These are phyloP conservation scores for Arizona elegans DNA, from an alignment of 2,113 vertebrate species.

Conservation along the genomic window DNA sequence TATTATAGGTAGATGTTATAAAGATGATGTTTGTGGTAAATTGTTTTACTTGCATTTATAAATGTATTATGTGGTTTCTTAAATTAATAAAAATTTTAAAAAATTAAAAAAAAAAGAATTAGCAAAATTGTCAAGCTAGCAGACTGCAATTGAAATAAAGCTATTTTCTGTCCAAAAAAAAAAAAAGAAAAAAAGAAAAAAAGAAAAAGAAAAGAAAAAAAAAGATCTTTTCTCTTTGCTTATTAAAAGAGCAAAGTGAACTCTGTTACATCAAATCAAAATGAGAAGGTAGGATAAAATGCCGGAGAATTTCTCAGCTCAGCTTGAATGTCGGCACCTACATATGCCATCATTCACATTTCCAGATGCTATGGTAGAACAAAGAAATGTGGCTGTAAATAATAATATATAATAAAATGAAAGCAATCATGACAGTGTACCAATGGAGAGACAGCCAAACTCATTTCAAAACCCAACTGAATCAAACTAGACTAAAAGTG, in stretches of 20 bases:
- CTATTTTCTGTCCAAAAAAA: too few species aligned
- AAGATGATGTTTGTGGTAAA: too few species aligned
- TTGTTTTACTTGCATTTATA: too few species aligned
- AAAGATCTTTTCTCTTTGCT: neutral
- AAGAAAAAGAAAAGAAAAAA: too few species aligned
- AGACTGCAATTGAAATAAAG: too few species aligned
- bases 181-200: too few species aligned
- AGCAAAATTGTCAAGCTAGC: too few species aligned
- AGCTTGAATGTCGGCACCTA: neutral
- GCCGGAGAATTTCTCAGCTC: neutral
- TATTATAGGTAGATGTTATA: too few species aligned
- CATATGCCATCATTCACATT: neutral
- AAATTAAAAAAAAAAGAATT: too few species aligned
- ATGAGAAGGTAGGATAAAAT: neutral
- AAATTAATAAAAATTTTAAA: too few species aligned
- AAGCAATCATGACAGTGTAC: neutral
- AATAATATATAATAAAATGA: neutral
- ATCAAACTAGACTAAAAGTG: neutral
- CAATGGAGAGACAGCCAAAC: neutral
- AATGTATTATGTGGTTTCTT: too few species aligned
- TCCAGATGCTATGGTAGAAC: neutral
- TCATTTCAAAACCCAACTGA: neutral
- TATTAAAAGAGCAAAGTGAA: neutral
- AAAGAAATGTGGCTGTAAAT: neutral
- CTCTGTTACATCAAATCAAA: neutral